These are phyloP conservation scores for Ursus arctos DNA, from an alignment of 2,113 vertebrate genomes.

Conservation along the genomic window DNA sequence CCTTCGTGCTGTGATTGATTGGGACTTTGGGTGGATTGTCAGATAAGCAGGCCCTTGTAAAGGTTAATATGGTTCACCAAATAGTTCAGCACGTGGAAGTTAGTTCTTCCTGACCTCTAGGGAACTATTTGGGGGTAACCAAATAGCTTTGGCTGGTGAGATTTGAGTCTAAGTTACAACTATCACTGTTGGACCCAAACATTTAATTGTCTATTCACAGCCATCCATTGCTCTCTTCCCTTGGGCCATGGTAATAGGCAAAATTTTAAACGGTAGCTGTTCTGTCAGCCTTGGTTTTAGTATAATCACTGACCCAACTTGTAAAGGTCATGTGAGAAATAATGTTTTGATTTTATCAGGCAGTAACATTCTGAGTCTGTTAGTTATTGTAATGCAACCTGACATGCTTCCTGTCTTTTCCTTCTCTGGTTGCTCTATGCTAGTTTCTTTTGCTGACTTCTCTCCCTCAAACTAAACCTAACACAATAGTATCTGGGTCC, in stretches of 20 bases:
- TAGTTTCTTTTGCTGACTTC: not conserved
- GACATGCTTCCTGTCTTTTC: not conserved
- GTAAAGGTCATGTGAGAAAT: too few relatives aligned
- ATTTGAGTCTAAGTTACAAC: not conserved
- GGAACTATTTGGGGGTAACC: too few relatives aligned
- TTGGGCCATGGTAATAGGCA: not conserved
- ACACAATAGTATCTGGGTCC: too few relatives aligned
- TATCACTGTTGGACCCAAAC: not conserved
- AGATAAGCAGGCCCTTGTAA: not conserved
- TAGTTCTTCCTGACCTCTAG: not conserved
- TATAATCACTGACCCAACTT: not conserved
- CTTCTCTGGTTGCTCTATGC: not conserved
- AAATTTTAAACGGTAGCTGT: not conserved
- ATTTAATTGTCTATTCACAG: not conserved
- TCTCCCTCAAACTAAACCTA: not conserved
- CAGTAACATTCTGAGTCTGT: not conserved
- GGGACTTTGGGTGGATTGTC: rapidly evolving
- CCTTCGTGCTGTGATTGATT: too few relatives aligned
- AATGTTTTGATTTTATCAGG: not conserved
- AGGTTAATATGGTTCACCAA: not conserved
- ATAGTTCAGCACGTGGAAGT: rapidly evolving
- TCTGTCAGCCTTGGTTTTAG: not conserved
- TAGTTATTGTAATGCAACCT: rapidly evolving
- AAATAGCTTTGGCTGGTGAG: not conserved
- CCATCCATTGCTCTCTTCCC: not conserved